Evolutionary conservation across 2,888 invertebrate species (phyloP), one percentile per base, ranked within the genome.

Genomic region (Syrista parreyssii): DNA sequence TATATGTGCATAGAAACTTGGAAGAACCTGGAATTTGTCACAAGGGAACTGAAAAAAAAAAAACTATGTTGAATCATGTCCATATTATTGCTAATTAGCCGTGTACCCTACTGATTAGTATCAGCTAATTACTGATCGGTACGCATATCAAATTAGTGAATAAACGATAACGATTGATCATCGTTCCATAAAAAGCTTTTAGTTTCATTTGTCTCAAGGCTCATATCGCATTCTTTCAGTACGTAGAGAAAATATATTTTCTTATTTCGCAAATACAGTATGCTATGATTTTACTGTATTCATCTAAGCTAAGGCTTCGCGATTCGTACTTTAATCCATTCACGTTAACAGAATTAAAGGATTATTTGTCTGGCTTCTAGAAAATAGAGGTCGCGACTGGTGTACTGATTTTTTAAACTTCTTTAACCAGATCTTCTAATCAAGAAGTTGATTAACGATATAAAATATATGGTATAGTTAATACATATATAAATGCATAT

Each of bases 341-440:
- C 79, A 77, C 73, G 79, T 79, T 83, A 83, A 83, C 78, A 77
- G 79, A 81, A 83, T 83, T 83, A 79, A 77, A 74, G 71, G 75
- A 76, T 71, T 55, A 33, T 23, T 71, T 3, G 71, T 71, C 31
- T 33, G 71, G 71, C 71, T 71, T 71, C 71, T 33, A 15, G 12
- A 33, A 15, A 55, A 55, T 15, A 12, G 71, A 71, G 71, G 71
- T 71, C 71, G 33, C 71, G 71, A 55, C 31, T 71, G 1, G 71
- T 3, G 32, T 33, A 23, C 0, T 30, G 32, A 3, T 69, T 69
- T 69, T 32, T 31, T 31, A 4, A 30, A 32, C n/a, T 4, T n/a
- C 30, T 69, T n/a, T 11, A 31, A 69, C 4, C 32, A 11, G 31
- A 71, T 33, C 12, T 23, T 71, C 31, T n/a, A 71, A 71, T 71